A percentile compares a stretch with the other conserved stretches of the same genome.
Conservation (phyloP, 2,797 vertebrate genomes). For the Lacerta viridis region DNA sequence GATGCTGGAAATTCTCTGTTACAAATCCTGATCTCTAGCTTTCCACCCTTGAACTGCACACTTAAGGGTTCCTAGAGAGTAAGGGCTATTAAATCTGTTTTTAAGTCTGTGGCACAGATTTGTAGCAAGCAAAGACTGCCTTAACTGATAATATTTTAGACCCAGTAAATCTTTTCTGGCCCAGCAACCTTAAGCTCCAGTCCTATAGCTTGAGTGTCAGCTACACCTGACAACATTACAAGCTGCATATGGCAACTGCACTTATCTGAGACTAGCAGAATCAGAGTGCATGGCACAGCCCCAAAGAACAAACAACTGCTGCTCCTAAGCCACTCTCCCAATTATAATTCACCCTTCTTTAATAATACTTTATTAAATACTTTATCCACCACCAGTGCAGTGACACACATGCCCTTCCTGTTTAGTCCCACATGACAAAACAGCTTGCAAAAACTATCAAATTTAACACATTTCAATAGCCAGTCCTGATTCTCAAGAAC, state of each 20-base stretch:
- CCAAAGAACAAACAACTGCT: neutral
- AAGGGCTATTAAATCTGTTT: neutral
- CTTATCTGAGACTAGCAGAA: neutral
- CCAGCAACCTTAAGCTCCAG: neutral
- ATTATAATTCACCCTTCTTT: neutral
- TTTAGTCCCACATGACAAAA: neutral
- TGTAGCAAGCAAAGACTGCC: neutral
- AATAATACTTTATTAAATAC: neutral
- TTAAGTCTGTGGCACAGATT: neutral
- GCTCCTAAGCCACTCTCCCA: neutral
- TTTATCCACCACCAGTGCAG: no score
- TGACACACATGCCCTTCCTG: no score
- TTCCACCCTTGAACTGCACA: neutral
- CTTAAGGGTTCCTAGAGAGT: neutral
- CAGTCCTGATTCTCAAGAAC: neutral
- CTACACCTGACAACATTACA: neutral
- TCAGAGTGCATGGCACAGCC: neutral
- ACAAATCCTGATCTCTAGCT: neutral
- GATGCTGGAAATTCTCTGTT: neutral
- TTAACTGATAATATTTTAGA: neutral
- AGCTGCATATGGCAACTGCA: neutral
- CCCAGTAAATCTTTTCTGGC: neutral
- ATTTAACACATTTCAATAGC: neutral
- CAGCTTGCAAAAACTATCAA: no score
- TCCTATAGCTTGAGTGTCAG: neutral